Percentiles rank a stretch among this genome's conserved stretches.
Evolutionary conservation across 1,140 invertebrate species (phyloP).

Genomic region (Thalassaphorura encarpata): DNA sequence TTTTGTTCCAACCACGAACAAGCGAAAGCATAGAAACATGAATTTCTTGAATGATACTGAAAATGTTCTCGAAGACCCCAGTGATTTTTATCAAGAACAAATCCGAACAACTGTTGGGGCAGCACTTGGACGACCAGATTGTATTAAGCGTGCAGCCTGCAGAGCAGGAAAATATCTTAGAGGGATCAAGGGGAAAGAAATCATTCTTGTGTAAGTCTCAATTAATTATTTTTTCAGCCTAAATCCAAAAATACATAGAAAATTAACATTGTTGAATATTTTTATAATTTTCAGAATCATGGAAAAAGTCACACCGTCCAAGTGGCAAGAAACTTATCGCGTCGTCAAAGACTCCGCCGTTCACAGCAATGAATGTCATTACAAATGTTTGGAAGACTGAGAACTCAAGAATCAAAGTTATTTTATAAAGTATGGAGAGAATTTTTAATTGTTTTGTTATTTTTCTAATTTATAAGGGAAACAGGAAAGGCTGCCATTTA

Average conservation of each 20-base stretch:
- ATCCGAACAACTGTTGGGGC: conserved; percentile 27
- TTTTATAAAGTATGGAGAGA: not conserved
- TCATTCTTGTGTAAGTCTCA: conserved; percentile 29
- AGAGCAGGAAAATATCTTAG: conserved; percentile 24
- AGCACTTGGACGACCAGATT: conserved; percentile 24
- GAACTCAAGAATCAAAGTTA: not conserved
- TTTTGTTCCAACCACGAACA: not conserved
- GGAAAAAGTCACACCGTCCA: conserved; percentile 22
- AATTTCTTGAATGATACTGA: not conserved
- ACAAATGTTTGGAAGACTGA: conserved; percentile 21
- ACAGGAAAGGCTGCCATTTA: no score
- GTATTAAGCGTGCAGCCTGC: conserved; percentile 22
- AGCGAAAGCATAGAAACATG: conserved; percentile 18
- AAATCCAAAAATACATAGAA: not conserved
- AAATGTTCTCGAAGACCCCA: conserved; percentile 3
- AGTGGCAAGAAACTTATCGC: conserved; percentile 21
- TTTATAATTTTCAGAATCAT: conserved; percentile 19
- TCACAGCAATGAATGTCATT: conserved; percentile 21
- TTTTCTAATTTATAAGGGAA: no score
- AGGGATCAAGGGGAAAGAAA: conserved; percentile 23
- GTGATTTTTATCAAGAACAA: conserved; percentile 15
- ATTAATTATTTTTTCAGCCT: not conserved
- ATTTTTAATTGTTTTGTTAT: not conserved
- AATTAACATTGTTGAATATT: no score
- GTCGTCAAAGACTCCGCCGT: conserved; percentile 25